A percentile compares a stretch with the other conserved stretches of the same genome.
Conservation (phyloP, 2,113 vertebrate genomes). For the Calypte anna region DNA sequence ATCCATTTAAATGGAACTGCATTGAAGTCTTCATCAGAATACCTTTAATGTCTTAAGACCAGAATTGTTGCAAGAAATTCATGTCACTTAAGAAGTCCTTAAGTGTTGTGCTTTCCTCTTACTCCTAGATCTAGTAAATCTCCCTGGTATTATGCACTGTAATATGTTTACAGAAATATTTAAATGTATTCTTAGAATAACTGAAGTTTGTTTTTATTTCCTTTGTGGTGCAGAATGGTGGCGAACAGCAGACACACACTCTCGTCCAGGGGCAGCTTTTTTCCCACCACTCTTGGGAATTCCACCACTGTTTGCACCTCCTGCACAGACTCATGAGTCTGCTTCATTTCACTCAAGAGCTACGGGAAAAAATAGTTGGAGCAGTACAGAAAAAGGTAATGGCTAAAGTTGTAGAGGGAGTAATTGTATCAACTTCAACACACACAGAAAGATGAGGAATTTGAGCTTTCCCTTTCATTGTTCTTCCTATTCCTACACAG, state of each 20-base stretch:
- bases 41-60: not conserved
- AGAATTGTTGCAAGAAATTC: not conserved
- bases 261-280: constrained; percentile 81
- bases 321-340: constrained; percentile 82
- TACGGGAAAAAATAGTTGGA: constrained; percentile 85
- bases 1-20: not conserved
- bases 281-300: constrained; percentile 89
- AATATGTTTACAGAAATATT: not conserved
- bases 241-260: constrained; percentile 81
- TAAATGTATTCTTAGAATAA: not conserved
- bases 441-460: not conserved
- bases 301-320: constrained; percentile 85
- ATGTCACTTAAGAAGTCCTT: not conserved
- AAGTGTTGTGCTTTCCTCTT: not conserved
- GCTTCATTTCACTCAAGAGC: constrained; percentile 79
- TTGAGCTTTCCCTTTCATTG: not conserved
- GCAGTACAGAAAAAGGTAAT: constrained; percentile 88
- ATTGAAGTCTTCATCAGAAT: not conserved
- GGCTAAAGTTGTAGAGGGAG: not conserved
- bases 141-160: not conserved
- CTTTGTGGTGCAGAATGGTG: constrained; percentile 86
- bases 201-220: constrained; percentile 26
- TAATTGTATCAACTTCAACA: not conserved
- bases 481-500: not conserved
- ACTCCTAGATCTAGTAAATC: not conserved